phyloP scores from a whole-genome alignment of 2,888 invertebrate species.

The Hemistola chrysoprasaria region DNA sequence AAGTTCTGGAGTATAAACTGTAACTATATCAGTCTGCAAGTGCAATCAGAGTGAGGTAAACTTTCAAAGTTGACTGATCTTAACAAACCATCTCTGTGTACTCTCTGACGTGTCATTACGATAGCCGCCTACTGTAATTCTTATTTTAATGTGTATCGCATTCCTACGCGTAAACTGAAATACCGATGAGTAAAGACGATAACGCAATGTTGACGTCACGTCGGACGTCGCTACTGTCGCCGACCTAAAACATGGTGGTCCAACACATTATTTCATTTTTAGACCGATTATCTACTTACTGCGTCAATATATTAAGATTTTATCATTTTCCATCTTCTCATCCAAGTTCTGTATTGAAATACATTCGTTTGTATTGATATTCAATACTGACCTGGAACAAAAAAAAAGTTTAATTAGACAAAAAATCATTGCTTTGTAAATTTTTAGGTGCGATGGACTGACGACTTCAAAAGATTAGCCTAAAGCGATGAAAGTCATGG shows the following conservation, averaged over 20 bases:
- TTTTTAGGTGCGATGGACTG: no score
- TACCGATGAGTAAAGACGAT: conserved; percentile 16
- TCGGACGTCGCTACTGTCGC: conserved; percentile 7
- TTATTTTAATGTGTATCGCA: conserved; percentile 13
- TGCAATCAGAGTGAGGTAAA: no score
- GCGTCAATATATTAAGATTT: background rate
- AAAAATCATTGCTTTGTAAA: no score
- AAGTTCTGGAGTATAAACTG: no score
- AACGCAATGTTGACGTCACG: conserved; percentile 17
- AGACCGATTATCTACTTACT: conserved; percentile 1
- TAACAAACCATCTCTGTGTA: no score
- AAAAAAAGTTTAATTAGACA: conserved; percentile 8
- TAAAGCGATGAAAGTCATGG: no score
- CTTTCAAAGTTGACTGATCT: no score
- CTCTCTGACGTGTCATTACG: no score
- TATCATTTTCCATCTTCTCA: background rate
- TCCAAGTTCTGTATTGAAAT: no score
- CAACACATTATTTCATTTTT: conserved; percentile 5
- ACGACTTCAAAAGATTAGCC: no score
- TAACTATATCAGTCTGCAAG: no score
- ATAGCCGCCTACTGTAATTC: conserved; percentile 3
- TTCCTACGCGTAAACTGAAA: conserved; percentile 19
- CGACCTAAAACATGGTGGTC: background rate
- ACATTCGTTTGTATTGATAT: background rate
- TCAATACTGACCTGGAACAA: conserved; percentile 42